Evolutionary conservation across 2,888 invertebrate species (phyloP).

Genomic region (Drosophila koepferae): DNA sequence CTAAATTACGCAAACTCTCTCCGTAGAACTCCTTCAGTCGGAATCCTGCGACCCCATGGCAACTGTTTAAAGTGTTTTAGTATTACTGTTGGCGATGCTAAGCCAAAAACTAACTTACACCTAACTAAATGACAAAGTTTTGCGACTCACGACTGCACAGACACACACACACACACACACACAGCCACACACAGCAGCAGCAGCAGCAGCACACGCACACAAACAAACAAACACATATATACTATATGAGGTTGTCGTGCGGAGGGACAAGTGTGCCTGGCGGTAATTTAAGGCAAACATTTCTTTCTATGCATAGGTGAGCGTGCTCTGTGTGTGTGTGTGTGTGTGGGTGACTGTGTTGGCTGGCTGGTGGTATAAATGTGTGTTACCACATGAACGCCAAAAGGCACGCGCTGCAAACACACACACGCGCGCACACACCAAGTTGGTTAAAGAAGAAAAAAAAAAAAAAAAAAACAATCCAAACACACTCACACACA

Average conservation of each 20-base stretch:
- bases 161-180: slow-evolving; percentile 22
- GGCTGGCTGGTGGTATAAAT: slow-evolving; percentile 21
- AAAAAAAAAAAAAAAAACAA: neutral
- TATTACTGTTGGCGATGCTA: slow-evolving; percentile 67
- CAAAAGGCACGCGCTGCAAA: slow-evolving; percentile 61
- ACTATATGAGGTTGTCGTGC: neutral
- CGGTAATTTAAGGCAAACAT: slow-evolving; percentile 76
- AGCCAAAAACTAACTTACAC: slow-evolving; percentile 81
- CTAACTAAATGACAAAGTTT: slow-evolving; percentile 80
- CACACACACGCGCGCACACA: slow-evolving; percentile 21
- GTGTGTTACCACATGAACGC: slow-evolving; percentile 58
- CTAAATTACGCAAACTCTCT: slow-evolving; percentile 71
- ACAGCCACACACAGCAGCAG: neutral
- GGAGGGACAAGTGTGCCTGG: slow-evolving; percentile 33
- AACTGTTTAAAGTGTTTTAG: slow-evolving; percentile 78
- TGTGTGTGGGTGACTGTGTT: slow-evolving; percentile 13
- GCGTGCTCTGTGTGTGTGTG: slow-evolving; percentile 6
- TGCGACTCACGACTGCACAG: slow-evolving; percentile 40
- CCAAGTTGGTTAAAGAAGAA: slow-evolving; percentile 11
- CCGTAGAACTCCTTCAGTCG: slow-evolving; percentile 7
- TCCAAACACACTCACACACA: slow-evolving; percentile 13
- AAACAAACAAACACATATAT: neutral
- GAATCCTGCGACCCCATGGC: slow-evolving; percentile 16
- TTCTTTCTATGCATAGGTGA: slow-evolving; percentile 67
- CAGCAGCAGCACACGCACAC: neutral